Evolutionary conservation across 1,140 invertebrate genomes (phyloP), one percentile per base, ranked within the genome.

Genomic region (Zaprionus vittiger): DNA sequence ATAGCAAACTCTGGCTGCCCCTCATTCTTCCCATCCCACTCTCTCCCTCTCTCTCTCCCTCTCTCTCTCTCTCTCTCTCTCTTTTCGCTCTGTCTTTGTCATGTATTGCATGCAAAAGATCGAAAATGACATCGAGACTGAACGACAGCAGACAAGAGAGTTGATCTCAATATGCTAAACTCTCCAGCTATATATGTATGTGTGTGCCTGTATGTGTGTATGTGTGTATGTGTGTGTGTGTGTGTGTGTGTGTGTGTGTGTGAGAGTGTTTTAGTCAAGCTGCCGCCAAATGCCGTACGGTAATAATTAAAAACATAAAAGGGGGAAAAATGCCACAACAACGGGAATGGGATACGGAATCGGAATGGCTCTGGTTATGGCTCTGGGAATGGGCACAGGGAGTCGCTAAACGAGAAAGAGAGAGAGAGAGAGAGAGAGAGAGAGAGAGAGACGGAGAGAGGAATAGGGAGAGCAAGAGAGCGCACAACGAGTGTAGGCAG

Each of bases 241-340:
- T 79, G 67, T 66, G 63, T 78, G 49, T 75, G 38, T 77, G 59
- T 66, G 37, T 54, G 41, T 56, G 37, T 63, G 31, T 37, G n/a
- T n/a, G 47, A 17, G 47, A 63, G 49, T 64, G 64, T 78, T 81
- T 86, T 87, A 87, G 82, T 85, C 82, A 81, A 77, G 75, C 73
- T 76, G 73, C 73, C 61, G 81, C 78, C 83, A 85, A 75, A 75
- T 75, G 73, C 83, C 80, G 80, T 90, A 77, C 85, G 85, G 78
- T 87, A 89, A 84, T 90, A 89, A 89, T 89, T 89, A 89, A 89
- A 89, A 89, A 90, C 85, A 90, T 89, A 89, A 87, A 87, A 80
- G 74, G 78, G 78, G 78, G 70, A 73, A 67, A 73, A 75, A 76
- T 70, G 67, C 71, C 76, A 66, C 57, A 77, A 77, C 55, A 78